A percentile compares a stretch with the other conserved stretches of the same genome.
Evolutionary conservation across 1,140 invertebrate species (phyloP).

Genomic region (Lanistes nyassanus): DNA sequence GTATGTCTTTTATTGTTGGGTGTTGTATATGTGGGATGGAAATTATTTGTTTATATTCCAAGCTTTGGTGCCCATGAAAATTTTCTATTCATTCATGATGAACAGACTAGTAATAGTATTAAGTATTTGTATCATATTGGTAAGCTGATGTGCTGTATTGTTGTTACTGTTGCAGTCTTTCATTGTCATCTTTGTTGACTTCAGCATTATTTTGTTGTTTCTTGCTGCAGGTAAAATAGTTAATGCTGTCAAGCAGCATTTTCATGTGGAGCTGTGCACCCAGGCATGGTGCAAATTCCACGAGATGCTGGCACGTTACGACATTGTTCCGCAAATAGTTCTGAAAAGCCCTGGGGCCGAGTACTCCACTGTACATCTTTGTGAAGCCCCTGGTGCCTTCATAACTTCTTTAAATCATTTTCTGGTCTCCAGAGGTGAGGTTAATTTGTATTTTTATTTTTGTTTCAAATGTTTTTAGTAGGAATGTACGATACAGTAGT

Average conservation of each 20-base stretch:
- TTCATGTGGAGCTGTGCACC: conserved; percentile 61
- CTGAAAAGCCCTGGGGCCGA: background rate
- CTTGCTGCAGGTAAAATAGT: conserved; percentile 2
- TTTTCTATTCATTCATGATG: no score
- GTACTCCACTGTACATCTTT: conserved; percentile 84
- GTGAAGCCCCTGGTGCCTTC: conserved; percentile 95
- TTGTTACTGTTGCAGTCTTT: background rate
- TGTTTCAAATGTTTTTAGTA: background rate
- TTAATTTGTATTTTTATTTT: background rate
- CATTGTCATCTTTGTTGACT: background rate
- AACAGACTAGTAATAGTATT: no score
- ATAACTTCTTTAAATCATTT: conserved; percentile 89
- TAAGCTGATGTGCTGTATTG: no score
- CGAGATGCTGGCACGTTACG: conserved; percentile 79
- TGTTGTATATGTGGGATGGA: no score
- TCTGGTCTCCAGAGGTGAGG: conserved; percentile 69
- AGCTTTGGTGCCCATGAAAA: no score
- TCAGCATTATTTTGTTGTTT: background rate
- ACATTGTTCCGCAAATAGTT: conserved; percentile 66
- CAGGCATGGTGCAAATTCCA: conserved; percentile 95
- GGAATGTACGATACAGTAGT: background rate
- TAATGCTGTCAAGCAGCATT: conserved; percentile 33
- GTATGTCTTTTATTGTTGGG: no score
- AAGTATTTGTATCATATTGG: no score
- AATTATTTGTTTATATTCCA: no score